Evolutionary conservation across 2,888 invertebrate genomes (phyloP).

Genomic region (Girardia tigrina): DNA sequence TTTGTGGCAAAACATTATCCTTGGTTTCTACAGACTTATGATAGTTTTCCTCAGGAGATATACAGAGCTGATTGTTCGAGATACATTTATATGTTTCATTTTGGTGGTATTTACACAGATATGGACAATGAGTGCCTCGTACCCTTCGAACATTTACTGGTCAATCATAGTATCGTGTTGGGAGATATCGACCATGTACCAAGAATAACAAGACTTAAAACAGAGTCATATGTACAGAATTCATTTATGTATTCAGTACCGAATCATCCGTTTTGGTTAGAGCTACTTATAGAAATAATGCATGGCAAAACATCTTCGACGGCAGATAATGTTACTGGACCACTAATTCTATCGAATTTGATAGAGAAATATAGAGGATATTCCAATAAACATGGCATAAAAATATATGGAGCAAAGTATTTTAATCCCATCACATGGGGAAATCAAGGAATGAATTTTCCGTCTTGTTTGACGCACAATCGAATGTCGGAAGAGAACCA

Average conservation of each 20-base stretch:
- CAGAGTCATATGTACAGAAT: slow-evolving; percentile 28
- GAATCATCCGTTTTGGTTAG: slow-evolving; percentile 27
- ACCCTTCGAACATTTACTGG: slow-evolving; percentile 28
- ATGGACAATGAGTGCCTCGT: slow-evolving; percentile 27
- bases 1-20: slow-evolving; percentile 24
- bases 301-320: neutral
- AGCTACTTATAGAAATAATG: neutral
- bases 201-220: neutral
- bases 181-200: neutral
- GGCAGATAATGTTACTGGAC: neutral
- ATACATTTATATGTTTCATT: slow-evolving; percentile 25
- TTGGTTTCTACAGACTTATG: neutral
- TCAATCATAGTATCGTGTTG: slow-evolving; percentile 21
- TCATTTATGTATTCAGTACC: slow-evolving; percentile 31
- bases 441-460: neutral
- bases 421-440: slow-evolving; percentile 26
- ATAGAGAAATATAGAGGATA: neutral
- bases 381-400: neutral
- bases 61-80: slow-evolving; percentile 20
- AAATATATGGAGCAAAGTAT: slow-evolving; percentile 15
- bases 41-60: neutral
- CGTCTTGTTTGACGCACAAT: slow-evolving; percentile 3
- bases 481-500: slow-evolving; percentile 24
- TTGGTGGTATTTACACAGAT: slow-evolving; percentile 30
- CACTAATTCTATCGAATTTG: neutral